Conservation (phyloP, 2,888 invertebrate species). For the Antitype chi region DNA sequence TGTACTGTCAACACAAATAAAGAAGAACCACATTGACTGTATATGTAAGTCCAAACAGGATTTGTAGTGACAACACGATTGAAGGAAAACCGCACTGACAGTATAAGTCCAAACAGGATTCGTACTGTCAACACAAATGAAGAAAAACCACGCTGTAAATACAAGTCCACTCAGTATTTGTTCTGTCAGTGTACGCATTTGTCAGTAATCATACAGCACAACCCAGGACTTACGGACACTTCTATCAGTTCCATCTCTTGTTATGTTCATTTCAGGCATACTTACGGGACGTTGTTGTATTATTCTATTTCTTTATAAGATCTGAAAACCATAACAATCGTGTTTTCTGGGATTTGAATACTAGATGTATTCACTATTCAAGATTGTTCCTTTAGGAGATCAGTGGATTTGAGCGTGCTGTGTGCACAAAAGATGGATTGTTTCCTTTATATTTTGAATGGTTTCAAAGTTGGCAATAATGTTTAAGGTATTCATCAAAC, state of each 20-base stretch:
- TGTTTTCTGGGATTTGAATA: conserved; percentile 43
- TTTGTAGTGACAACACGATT: too few relatives aligned
- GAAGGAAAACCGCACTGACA: too few relatives aligned
- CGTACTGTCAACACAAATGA: too few relatives aligned
- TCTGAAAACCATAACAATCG: not conserved
- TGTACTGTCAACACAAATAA: too few relatives aligned
- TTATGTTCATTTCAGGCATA: conserved; percentile 3
- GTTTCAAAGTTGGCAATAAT: not conserved
- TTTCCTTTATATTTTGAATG: conserved; percentile 1
- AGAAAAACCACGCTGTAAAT: too few relatives aligned
- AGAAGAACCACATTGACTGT: too few relatives aligned
- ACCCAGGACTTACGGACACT: not conserved
- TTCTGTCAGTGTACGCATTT: too few relatives aligned
- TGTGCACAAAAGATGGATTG: conserved; percentile 7
- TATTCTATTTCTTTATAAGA: not conserved
- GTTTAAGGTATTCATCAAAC: not conserved
- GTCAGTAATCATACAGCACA: too few relatives aligned
- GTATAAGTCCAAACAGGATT: too few relatives aligned
- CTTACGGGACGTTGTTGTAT: not conserved
- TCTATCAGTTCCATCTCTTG: not conserved
- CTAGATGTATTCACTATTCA: conserved; percentile 25
- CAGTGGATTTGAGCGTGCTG: conserved; percentile 11
- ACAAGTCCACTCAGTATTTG: too few relatives aligned
- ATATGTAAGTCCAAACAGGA: too few relatives aligned
- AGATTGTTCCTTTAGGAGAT: conserved; percentile 34